Evolutionary conservation across 2,888 invertebrate genomes (phyloP).

Genomic region (Hermodice carunculata): DNA sequence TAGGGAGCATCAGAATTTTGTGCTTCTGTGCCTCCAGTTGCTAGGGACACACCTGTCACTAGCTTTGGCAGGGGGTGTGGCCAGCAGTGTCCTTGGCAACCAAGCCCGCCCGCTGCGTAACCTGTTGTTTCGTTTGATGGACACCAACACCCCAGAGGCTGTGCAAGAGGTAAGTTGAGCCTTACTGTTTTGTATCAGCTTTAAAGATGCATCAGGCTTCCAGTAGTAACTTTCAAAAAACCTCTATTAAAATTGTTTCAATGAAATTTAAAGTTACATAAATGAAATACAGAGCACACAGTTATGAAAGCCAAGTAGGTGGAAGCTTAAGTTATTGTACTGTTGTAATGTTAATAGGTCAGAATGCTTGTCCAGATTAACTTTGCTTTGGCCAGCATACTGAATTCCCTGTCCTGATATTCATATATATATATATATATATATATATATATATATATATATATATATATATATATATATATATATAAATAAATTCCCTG

Average conservation of each 20-base stretch:
- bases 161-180: constrained; percentile 70
- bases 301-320: too few species aligned
- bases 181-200: neutral
- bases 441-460: too few species aligned
- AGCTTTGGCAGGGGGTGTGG: constrained; percentile 73
- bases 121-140: constrained; percentile 73
- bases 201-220: neutral
- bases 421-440: too few species aligned
- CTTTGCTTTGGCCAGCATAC: too few species aligned
- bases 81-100: constrained; percentile 72
- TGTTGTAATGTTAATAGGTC: too few species aligned
- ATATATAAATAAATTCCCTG: neutral
- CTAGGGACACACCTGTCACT: constrained; percentile 75
- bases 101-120: constrained; percentile 74
- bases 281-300: too few species aligned
- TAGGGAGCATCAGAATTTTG: constrained; percentile 75
- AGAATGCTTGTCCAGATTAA: too few species aligned
- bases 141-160: constrained; percentile 70
- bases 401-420: neutral
- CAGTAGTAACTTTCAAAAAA: neutral
- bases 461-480: neutral
- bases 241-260: neutral
- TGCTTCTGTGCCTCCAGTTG: constrained; percentile 74
- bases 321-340: too few species aligned
- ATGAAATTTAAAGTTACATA: neutral